These are phyloP conservation scores for Clinocottus analis DNA, from an alignment of 2,113 vertebrate genomes.

Conservation along the genomic window DNA sequence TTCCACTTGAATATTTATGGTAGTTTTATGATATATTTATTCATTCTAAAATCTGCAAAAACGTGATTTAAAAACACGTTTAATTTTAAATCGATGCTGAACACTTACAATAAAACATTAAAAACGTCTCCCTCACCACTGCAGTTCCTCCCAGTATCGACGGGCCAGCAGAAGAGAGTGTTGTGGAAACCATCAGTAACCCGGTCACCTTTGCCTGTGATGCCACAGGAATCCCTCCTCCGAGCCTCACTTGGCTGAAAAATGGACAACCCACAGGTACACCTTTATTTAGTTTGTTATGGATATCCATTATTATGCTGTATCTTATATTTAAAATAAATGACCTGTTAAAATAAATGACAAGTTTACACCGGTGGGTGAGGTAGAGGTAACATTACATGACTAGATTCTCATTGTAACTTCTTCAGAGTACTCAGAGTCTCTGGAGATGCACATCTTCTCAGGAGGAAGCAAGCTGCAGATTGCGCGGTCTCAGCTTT, in stretches of 20 bases:
- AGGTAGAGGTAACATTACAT: background rate
- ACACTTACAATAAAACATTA: background rate
- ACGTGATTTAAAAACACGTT: background rate
- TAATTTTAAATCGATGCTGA: background rate
- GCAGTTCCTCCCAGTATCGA: constrained; percentile 93
- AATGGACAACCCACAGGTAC: constrained; percentile 90
- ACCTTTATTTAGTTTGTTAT: background rate
- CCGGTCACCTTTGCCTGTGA: constrained; percentile 92
- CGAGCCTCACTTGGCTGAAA: constrained; percentile 91
- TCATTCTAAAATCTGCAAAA: background rate
- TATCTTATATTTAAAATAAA: constrained; percentile 4
- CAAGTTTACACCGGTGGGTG: too few species aligned
- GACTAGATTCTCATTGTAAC: background rate
- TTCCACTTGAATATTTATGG: constrained; percentile 96
- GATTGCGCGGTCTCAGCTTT: constrained; percentile 88
- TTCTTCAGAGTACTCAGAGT: constrained; percentile 87
- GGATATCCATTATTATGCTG: background rate
- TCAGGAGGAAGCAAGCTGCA: constrained; percentile 94
- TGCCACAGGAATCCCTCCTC: constrained; percentile 93
- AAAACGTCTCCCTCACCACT: background rate
- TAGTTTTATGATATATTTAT: constrained; percentile 65
- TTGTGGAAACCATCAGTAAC: constrained; percentile 89
- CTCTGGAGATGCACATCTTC: constrained; percentile 92
- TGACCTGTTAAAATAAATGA: background rate
- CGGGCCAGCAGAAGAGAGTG: constrained; percentile 83